A percentile compares a stretch with the other conserved stretches of the same genome.
These are phyloP conservation scores for Lagenorhynchus albirostris DNA, from an alignment of 2,113 vertebrate species.

Conservation along the genomic window DNA sequence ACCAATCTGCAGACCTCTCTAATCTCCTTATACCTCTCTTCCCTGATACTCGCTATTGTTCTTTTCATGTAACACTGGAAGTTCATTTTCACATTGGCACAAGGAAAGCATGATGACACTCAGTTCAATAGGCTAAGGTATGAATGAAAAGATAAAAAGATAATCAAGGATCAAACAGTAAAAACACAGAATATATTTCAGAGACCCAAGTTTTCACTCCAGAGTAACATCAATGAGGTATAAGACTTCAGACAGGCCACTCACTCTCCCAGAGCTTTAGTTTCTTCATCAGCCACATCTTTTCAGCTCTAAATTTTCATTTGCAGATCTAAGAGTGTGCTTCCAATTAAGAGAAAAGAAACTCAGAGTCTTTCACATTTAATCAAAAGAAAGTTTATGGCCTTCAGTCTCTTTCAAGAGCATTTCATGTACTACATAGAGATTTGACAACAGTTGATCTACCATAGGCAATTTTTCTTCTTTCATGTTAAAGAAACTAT, in stretches of 20 bases:
- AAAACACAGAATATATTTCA: background rate
- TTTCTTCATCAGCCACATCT: background rate
- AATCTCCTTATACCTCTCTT: background rate
- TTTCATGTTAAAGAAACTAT: constrained; percentile 53
- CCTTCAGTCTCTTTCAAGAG: constrained; percentile 27
- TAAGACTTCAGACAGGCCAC: background rate
- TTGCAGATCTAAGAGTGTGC: background rate
- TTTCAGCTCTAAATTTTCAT: constrained; percentile 15
- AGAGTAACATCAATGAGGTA: background rate
- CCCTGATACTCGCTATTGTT: background rate
- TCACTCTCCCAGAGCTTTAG: background rate
- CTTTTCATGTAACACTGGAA: background rate
- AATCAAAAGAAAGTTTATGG: constrained; percentile 16
- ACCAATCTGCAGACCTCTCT: background rate
- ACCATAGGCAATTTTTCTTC: constrained; percentile 37
- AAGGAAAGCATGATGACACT: background rate
- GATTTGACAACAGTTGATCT: constrained; percentile 41
- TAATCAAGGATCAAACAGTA: background rate
- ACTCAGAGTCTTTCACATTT: background rate
- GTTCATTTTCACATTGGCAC: background rate
- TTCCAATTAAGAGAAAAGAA: constrained; percentile 21
- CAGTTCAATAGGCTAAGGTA: too few relatives aligned
- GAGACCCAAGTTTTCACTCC: background rate
- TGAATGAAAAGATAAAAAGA: background rate
- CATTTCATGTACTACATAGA: background rate